Evolutionary conservation across 1,140 invertebrate genomes (phyloP).

Genomic region (Drosophila repleta): DNA sequence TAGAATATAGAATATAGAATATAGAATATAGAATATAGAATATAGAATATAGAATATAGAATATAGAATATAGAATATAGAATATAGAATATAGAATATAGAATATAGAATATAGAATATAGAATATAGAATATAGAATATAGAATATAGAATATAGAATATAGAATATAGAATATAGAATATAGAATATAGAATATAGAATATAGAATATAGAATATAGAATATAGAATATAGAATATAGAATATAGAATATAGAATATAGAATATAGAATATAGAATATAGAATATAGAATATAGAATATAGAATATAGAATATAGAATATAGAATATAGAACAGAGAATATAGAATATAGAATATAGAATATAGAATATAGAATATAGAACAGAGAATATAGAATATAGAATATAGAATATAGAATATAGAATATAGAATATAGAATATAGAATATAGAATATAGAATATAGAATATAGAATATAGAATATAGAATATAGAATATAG

Average conservation of each 20-base stretch:
- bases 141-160: too few species aligned
- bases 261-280: constrained; percentile 1
- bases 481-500: too few species aligned
- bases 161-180: background rate
- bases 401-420: background rate
- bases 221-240: background rate
- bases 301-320: background rate
- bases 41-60: too few species aligned
- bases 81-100: too few species aligned
- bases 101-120: too few species aligned
- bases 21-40: too few species aligned
- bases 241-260: constrained; percentile 1
- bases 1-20: too few species aligned
- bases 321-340: constrained; percentile 1
- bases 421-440: background rate
- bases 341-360: constrained; percentile 1
- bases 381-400: constrained; percentile 1
- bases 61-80: too few species aligned
- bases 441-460: background rate
- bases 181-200: background rate
- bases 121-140: too few species aligned
- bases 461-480: background rate
- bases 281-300: constrained; percentile 1
- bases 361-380: constrained; percentile 1
- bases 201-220: background rate